Percentiles rank a stretch among this genome's conserved stretches.
These are phyloP conservation scores for Nematostella vectensis DNA, from an alignment of 92 coral and sea anemone species.

Conservation along the genomic window DNA sequence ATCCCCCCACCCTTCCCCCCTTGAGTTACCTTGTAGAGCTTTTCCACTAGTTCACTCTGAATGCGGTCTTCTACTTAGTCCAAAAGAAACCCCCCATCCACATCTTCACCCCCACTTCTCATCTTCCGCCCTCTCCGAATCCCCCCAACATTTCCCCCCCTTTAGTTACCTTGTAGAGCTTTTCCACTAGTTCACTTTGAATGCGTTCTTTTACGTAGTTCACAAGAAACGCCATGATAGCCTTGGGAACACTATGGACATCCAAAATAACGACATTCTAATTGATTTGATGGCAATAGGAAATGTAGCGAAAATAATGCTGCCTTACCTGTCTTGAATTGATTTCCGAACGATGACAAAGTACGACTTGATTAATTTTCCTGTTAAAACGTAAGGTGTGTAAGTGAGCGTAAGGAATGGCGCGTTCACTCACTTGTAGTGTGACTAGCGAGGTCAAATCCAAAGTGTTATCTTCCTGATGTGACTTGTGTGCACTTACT, in stretches of 20 bases:
- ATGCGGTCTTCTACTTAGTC: slow-evolving; percentile 86
- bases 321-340: slow-evolving; percentile 83
- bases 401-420: no score
- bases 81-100: slow-evolving; percentile 94
- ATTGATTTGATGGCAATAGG: no score
- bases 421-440: no score
- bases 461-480: no score
- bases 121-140: no score
- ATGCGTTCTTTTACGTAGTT: slow-evolving; percentile 89
- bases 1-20: neutral
- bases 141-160: neutral
- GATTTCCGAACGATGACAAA: slow-evolving; percentile 91
- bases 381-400: slow-evolving; percentile 23
- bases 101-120: no score
- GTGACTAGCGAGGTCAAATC: no score
- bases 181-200: slow-evolving; percentile 98
- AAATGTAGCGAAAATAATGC: neutral
- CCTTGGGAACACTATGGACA: slow-evolving; percentile 76
- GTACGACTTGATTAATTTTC: slow-evolving; percentile 89
- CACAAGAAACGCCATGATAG: slow-evolving; percentile 95
- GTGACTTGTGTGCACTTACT: slow-evolving; percentile 64
- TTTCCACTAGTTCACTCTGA: slow-evolving; percentile 95
- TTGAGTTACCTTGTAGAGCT: slow-evolving; percentile 78
- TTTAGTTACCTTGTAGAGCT: slow-evolving; percentile 80
- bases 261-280: neutral